A percentile compares a stretch with the other conserved stretches of the same genome.
Evolutionary conservation across 2,888 invertebrate genomes (phyloP).

Genomic region (Lysandra bellargus): DNA sequence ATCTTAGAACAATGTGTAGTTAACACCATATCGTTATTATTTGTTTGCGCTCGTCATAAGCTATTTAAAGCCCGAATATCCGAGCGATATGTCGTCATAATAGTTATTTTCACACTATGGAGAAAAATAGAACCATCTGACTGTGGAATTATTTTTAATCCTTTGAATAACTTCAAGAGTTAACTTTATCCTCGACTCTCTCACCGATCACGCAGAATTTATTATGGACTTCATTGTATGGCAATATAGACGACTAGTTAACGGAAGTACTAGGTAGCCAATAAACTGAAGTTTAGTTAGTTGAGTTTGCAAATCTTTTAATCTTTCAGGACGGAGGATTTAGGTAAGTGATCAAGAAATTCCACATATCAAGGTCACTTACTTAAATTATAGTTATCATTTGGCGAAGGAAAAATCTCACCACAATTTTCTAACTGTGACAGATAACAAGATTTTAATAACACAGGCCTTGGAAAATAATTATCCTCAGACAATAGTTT

Average conservation of each 20-base stretch:
- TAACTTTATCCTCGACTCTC: not conserved
- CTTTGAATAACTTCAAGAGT: not conserved
- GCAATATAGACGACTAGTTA: too few species aligned
- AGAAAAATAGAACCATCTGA: not conserved
- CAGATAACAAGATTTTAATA: not conserved
- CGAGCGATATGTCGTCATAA: not conserved
- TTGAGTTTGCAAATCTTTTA: too few species aligned
- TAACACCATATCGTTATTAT: not conserved
- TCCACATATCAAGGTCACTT: too few species aligned
- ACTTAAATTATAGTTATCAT: not conserved
- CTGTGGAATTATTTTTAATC: not conserved
- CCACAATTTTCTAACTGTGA: not conserved
- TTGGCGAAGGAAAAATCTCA: not conserved
- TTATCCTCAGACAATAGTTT: not conserved
- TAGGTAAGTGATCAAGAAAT: too few species aligned
- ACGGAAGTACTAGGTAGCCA: too few species aligned
- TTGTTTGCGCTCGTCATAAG: slow-evolving; percentile 16
- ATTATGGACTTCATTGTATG: too few species aligned
- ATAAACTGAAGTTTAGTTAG: too few species aligned
- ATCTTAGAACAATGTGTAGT: slow-evolving; percentile 16
- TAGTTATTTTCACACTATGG: not conserved
- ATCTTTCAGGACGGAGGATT: too few species aligned
- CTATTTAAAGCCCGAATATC: slow-evolving; percentile 1
- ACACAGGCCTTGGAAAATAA: slow-evolving; percentile 7
- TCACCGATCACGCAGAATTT: too few species aligned